Evolutionary conservation across 2,888 invertebrate species (phyloP).

Genomic region (Amphiduros pacificus): DNA sequence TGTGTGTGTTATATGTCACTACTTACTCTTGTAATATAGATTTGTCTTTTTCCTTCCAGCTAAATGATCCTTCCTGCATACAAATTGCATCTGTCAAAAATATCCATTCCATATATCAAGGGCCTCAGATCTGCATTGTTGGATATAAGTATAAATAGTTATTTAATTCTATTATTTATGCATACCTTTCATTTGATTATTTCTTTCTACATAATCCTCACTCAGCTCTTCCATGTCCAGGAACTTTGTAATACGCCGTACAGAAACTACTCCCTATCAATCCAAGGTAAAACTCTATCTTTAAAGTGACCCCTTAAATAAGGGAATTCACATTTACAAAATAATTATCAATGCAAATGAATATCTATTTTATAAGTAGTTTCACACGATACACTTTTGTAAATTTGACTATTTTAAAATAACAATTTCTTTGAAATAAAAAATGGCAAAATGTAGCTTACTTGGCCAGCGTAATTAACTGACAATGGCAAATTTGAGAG

Average conservation of each 20-base stretch:
- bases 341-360: no score
- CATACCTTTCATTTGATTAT: background rate
- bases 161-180: background rate
- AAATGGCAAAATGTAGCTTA: no score
- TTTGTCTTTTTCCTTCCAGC: background rate
- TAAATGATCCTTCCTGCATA: background rate
- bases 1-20: no score
- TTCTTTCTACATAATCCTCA: background rate
- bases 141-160: background rate
- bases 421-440: no score
- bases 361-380: no score
- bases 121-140: no score
- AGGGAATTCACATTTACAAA: no score
- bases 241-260: background rate
- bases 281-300: no score
- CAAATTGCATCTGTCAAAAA: background rate
- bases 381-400: no score
- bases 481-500: conserved; percentile 9
- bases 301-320: no score
- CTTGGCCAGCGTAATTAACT: conserved; percentile 9
- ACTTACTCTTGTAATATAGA: background rate
- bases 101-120: no score
- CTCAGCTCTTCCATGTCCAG: background rate
- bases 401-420: no score
- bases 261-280: background rate